Conservation (phyloP, 2,797 vertebrate genomes). For the Notolabrus celidotus region DNA sequence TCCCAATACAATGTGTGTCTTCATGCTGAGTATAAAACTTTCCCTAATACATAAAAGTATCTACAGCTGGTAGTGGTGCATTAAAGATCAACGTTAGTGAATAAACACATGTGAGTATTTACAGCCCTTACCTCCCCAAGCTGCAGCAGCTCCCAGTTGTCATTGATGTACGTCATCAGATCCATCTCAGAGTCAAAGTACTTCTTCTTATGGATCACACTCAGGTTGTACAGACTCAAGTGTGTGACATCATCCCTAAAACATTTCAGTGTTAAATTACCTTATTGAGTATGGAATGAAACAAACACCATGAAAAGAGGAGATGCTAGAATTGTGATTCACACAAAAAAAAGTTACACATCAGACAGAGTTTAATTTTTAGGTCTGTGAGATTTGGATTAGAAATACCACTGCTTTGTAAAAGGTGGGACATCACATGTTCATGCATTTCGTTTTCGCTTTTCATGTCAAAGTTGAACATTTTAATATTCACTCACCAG, state of each 20-base stretch:
- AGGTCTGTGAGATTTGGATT: neutral
- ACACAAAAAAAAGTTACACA: too few relatives aligned
- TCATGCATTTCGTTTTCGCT: neutral
- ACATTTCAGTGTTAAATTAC: conserved; percentile 8
- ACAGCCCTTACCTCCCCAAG: conserved; percentile 89
- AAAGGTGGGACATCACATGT: neutral
- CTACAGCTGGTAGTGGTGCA: neutral
- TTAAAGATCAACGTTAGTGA: neutral
- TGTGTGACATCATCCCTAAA: conserved; percentile 96
- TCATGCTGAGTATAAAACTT: neutral
- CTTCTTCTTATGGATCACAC: conserved; percentile 99
- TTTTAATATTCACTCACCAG: conserved; percentile 86
- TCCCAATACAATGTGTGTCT: too few relatives aligned
- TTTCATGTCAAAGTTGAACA: neutral
- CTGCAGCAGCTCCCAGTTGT: conserved; percentile 97
- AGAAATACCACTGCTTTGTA: neutral
- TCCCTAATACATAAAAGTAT: too few relatives aligned
- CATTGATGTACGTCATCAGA: conserved; percentile 96
- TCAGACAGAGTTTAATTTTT: neutral
- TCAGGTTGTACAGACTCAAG: conserved; percentile 98
- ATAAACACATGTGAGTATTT: neutral
- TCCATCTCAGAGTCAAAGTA: conserved; percentile 98
- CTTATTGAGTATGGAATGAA: neutral
- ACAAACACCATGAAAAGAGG: neutral
- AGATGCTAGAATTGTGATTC: neutral